Evolutionary conservation across 2,113 vertebrate species (phyloP).

Genomic region (Vidua macroura): DNA sequence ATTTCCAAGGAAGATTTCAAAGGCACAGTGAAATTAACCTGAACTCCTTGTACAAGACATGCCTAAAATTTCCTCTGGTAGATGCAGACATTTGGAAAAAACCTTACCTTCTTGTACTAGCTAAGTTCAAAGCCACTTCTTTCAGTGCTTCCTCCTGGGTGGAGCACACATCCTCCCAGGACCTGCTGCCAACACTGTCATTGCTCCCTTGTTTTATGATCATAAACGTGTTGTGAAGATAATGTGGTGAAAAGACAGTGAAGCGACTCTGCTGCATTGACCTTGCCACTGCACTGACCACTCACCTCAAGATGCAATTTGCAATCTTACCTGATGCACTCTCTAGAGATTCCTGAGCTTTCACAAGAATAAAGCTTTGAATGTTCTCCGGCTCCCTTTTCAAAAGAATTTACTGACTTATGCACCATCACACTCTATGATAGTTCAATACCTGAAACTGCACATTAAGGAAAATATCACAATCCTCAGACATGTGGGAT

Average conservation of each 20-base stretch:
- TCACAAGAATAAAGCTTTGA: background rate
- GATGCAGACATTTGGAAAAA: background rate
- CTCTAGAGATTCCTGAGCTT: background rate
- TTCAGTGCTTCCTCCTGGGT: background rate
- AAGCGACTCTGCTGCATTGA: background rate
- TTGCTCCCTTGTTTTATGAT: background rate
- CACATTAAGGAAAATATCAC: background rate
- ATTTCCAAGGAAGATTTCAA: background rate
- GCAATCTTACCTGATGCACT: background rate
- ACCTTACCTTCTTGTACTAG: background rate
- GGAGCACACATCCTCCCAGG: constrained; percentile 3
- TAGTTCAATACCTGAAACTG: background rate
- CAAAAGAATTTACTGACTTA: background rate
- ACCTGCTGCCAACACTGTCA: background rate
- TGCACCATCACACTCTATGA: background rate
- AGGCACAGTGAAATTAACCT: background rate
- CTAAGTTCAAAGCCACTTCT: background rate
- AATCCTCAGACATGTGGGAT: background rate
- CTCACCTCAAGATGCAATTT: background rate
- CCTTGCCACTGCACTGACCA: background rate
- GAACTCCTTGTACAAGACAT: background rate
- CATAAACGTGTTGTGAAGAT: background rate
- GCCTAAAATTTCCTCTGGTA: background rate
- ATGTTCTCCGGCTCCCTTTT: background rate
- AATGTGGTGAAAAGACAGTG: background rate